These are phyloP conservation scores for Ips typographus DNA, from an alignment of 1,140 invertebrate genomes.

Conservation along the genomic window DNA sequence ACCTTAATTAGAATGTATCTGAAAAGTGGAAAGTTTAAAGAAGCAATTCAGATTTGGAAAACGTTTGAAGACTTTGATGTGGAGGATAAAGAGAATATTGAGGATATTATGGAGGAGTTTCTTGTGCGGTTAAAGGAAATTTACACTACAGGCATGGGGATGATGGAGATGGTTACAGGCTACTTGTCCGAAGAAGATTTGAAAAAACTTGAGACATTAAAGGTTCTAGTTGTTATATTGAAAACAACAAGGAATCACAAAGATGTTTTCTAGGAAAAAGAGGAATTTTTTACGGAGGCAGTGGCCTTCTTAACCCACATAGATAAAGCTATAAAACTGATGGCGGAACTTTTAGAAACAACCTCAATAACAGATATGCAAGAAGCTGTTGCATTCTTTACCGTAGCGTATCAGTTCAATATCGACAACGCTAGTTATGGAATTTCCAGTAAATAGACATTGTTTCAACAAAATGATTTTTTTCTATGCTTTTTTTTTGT, in stretches of 20 bases:
- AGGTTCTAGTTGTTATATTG: slow-evolving; percentile 2
- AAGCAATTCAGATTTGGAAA: slow-evolving; percentile 40
- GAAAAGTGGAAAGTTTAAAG: slow-evolving; percentile 36
- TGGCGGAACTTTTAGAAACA: slow-evolving; percentile 44
- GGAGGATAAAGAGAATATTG: slow-evolving; percentile 19
- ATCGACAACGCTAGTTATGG: slow-evolving; percentile 43
- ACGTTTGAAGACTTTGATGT: slow-evolving; percentile 23
- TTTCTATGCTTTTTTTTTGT: slow-evolving; percentile 15
- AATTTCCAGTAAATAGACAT: neutral
- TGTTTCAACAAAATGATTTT: neutral
- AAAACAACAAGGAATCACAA: neutral
- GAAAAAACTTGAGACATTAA: slow-evolving; percentile 32
- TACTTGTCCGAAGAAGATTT: slow-evolving; percentile 38
- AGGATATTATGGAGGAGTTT: slow-evolving; percentile 35
- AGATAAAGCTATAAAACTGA: slow-evolving; percentile 37
- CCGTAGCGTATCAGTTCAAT: slow-evolving; percentile 45
- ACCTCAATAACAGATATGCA: slow-evolving; percentile 45
- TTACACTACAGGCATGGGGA: slow-evolving; percentile 32
- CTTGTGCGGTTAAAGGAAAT: slow-evolving; percentile 35
- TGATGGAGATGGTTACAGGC: slow-evolving; percentile 29
- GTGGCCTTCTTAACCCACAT: slow-evolving; percentile 43
- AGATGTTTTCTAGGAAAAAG: slow-evolving; percentile 16
- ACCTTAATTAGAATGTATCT: slow-evolving; percentile 39
- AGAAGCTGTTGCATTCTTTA: slow-evolving; percentile 47
- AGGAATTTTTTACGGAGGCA: slow-evolving; percentile 39